A percentile compares a stretch with the other conserved stretches of the same genome.
Evolutionary conservation across 2,797 vertebrate species (phyloP).

Genomic region (Poecilia velifera): DNA sequence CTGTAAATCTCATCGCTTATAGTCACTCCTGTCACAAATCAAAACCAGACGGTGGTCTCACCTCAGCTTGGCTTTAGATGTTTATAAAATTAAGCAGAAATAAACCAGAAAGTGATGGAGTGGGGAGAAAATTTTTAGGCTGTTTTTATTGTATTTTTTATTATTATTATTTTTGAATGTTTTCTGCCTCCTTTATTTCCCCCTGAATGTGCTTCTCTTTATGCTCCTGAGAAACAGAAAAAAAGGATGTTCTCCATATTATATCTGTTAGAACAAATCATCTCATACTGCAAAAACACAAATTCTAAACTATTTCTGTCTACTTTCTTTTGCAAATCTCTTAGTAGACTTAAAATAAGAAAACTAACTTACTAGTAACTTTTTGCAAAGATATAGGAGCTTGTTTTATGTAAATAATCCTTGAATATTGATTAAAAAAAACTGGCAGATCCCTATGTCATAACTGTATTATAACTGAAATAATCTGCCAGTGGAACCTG

Average conservation of each 20-base stretch:
- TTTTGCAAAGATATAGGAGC: no score
- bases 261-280: slow-evolving; percentile 52
- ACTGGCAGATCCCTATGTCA: no score
- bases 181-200: neutral
- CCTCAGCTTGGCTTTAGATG: slow-evolving; percentile 16
- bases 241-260: slow-evolving; percentile 39
- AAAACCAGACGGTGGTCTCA: slow-evolving; percentile 24
- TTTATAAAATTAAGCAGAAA: slow-evolving; percentile 30
- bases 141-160: slow-evolving; percentile 2
- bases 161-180: slow-evolving; percentile 14
- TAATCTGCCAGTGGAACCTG: no score
- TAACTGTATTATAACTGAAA: no score
- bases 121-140: slow-evolving; percentile 6
- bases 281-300: neutral
- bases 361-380: no score
- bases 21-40: slow-evolving; percentile 18
- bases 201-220: slow-evolving; percentile 12
- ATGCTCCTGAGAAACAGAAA: slow-evolving; percentile 36
- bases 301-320: no score
- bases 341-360: no score
- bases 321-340: no score
- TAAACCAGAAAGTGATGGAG: slow-evolving; percentile 19
- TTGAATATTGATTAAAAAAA: no score
- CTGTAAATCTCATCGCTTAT: slow-evolving; percentile 32
- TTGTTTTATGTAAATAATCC: no score